Conservation (phyloP, 1,140 invertebrate genomes). For the Aphaenogaster rudis region DNA sequence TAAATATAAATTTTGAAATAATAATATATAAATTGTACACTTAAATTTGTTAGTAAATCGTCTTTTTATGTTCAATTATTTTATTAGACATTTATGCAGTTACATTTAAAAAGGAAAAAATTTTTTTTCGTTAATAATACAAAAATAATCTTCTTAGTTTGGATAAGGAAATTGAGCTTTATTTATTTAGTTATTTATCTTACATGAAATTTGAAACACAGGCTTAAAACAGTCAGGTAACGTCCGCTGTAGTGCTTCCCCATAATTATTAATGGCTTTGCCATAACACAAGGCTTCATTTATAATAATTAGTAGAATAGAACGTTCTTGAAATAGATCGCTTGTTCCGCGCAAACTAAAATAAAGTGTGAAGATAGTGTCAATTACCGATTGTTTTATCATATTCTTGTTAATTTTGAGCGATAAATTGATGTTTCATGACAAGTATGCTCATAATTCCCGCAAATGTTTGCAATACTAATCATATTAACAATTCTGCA, state of each 20-base stretch:
- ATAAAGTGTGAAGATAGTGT: background rate
- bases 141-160: background rate
- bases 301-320: slow-evolving; percentile 44
- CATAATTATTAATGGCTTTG: slow-evolving; percentile 42
- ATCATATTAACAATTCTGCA: background rate
- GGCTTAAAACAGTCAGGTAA: background rate
- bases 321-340: slow-evolving; percentile 31
- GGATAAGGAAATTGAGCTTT: background rate
- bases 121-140: background rate
- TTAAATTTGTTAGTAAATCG: background rate
- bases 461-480: background rate
- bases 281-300: slow-evolving; percentile 36
- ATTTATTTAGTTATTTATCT: slow-evolving; percentile 31
- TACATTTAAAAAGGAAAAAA: background rate
- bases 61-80: background rate
- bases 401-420: background rate
- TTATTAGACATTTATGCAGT: background rate
- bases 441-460: background rate
- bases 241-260: slow-evolving; percentile 6
- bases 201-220: slow-evolving; percentile 1
- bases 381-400: background rate
- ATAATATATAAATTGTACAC: background rate
- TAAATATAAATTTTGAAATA: background rate
- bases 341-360: slow-evolving; percentile 11
- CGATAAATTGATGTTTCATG: background rate